Conservation (phyloP, 2,888 invertebrate genomes). For the Petrophora chlorosata region DNA sequence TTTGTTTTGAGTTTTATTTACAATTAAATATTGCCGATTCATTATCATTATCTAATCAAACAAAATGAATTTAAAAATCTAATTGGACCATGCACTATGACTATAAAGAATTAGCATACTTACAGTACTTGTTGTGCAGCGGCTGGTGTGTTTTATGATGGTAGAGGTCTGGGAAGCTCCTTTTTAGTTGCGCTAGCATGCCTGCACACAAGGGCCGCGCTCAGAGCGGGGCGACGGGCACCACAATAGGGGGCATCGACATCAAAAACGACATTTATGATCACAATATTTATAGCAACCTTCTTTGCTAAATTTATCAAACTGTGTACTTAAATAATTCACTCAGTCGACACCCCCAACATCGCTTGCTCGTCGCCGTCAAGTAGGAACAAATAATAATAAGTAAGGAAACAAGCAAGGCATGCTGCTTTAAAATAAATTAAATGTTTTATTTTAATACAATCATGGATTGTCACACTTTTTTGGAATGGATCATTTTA, state of each 20-base stretch:
- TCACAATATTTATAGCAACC: no score
- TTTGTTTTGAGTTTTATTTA: neutral
- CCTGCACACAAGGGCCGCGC: constrained; percentile 88
- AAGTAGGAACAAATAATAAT: constrained; percentile 64
- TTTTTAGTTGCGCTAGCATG: constrained; percentile 94
- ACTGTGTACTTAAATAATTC: neutral
- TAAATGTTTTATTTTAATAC: constrained; percentile 35
- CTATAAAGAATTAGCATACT: constrained; percentile 72
- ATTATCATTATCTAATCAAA: constrained; percentile 7
- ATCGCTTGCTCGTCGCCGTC: constrained; percentile 60
- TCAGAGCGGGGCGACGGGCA: constrained; percentile 71
- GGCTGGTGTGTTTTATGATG: constrained; percentile 90
- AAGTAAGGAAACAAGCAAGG: constrained; percentile 63
- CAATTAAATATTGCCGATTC: neutral
- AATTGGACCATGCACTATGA: constrained; percentile 63
- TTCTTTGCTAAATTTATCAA: no score
- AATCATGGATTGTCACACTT: constrained; percentile 2
- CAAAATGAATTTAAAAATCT: constrained; percentile 31
- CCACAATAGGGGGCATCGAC: constrained; percentile 44
- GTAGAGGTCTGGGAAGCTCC: constrained; percentile 94
- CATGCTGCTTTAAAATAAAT: constrained; percentile 72
- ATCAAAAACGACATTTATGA: no score
- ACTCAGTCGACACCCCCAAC: constrained; percentile 31
- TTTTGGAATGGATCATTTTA: neutral
- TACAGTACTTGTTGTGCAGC: constrained; percentile 88